Conservation (phyloP, 2,113 vertebrate species). For the Aegithalos caudatus region DNA sequence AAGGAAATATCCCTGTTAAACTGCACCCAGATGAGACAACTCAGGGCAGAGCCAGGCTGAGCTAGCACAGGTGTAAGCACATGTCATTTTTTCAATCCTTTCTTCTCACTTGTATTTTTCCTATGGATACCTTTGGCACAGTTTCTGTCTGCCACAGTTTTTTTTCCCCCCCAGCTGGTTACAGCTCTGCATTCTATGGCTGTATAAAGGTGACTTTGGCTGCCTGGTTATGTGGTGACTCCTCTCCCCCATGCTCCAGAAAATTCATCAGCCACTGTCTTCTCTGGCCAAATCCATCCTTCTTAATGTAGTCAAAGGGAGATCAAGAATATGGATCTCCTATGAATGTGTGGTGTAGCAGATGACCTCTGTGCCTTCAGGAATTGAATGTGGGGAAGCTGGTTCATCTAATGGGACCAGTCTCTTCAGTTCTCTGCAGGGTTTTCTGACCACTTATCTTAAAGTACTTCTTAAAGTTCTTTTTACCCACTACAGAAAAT, state of each 20-base stretch:
- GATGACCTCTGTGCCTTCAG: not conserved
- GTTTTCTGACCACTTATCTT: rapidly evolving
- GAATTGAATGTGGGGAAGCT: not conserved
- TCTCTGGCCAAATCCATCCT: not conserved
- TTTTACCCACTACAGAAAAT: not conserved
- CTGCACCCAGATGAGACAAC: not conserved
- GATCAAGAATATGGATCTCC: not conserved
- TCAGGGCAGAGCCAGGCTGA: not conserved
- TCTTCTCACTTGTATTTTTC: not conserved
- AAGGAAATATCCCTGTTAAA: not conserved
- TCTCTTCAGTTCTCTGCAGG: not conserved
- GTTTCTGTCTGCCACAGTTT: not conserved
- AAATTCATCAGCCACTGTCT: not conserved
- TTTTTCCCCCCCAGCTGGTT: not conserved
- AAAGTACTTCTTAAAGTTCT: not conserved
- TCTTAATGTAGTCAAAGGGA: not conserved
- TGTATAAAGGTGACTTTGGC: not conserved
- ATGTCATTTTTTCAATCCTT: rapidly evolving
- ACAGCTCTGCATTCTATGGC: not conserved
- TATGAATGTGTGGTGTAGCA: not conserved
- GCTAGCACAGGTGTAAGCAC: not conserved
- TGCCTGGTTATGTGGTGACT: not conserved
- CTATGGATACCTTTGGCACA: rapidly evolving
- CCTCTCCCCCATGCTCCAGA: not conserved
- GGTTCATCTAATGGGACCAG: not conserved